These are phyloP conservation scores for Eurosta solidaginis DNA, from an alignment of 1,140 invertebrate genomes.

Conservation along the genomic window DNA sequence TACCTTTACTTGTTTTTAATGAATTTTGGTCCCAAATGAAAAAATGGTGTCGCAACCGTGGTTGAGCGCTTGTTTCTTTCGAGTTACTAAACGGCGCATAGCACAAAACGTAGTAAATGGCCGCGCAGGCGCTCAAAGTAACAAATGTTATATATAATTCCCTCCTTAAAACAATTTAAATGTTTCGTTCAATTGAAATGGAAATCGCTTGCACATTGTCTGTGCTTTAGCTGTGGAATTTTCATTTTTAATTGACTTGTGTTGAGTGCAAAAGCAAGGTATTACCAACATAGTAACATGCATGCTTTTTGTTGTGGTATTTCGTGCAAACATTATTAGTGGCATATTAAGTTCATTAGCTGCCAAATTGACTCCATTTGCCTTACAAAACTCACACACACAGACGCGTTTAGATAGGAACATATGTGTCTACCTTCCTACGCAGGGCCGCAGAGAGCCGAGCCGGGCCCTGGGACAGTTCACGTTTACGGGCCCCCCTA, in stretches of 20 bases:
- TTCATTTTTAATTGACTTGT: conserved; percentile 3
- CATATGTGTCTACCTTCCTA: background rate
- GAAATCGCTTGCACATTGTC: background rate
- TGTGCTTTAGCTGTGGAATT: background rate
- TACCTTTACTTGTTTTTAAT: too few relatives aligned
- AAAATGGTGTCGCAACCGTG: too few relatives aligned
- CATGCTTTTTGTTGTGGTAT: background rate
- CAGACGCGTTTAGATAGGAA: background rate
- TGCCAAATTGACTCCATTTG: background rate
- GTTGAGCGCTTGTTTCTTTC: too few relatives aligned
- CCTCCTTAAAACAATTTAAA: conserved; percentile 5
- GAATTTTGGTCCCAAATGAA: too few relatives aligned
- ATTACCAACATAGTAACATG: background rate
- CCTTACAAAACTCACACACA: background rate
- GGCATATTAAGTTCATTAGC: conserved; percentile 10
- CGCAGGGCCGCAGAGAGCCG: too few relatives aligned
- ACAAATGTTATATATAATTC: too few relatives aligned
- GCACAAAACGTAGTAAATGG: too few relatives aligned
- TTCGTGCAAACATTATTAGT: background rate
- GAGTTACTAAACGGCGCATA: too few relatives aligned
- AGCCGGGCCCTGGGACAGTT: too few relatives aligned
- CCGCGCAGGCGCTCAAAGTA: too few relatives aligned
- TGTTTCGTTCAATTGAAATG: conserved; percentile 11
- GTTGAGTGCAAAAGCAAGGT: background rate
- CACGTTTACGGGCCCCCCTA: too few relatives aligned